Evolutionary conservation across 2,113 vertebrate species (phyloP), one percentile per base, ranked within the genome.

Genomic region (Taurulus bubalis): DNA sequence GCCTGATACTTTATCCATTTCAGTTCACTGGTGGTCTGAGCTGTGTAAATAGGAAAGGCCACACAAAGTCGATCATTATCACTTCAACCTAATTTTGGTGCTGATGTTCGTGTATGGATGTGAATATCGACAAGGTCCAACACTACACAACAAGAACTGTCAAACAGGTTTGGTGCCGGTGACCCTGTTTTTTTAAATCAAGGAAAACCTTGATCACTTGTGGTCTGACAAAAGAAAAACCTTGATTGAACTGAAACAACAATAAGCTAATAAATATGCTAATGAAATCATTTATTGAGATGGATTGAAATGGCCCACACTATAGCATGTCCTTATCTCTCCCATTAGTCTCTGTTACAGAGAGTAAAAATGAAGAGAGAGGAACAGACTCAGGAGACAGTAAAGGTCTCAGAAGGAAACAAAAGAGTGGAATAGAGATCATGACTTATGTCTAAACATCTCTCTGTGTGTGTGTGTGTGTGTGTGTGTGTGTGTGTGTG

Each of bases 311-410:
- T 55, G 65, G 8, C 53, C 47, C 49, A 51, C 22, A 30, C 40
- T 7, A 65, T 55, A 71, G 66, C 51, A 28, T 24, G 53, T 53
- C 51, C 53, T 71, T 76, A 49, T 40, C 55, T 47, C 70, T 32
- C 15, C 42, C 51, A 87, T 82, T 90, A 81, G 26, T 87, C 65
- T 80, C 45, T 75, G 59, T 87, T 51, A 59, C 28, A 62, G 34
- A 70, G 40, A 63, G 15, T 42, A 75, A 26, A n/a, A 74, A 24
- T 26, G 9, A 38, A 47, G 26, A 32, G 7, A 47, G 26, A 68
- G 51, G 64, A 77, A 38, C 26, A 36, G 24, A 56, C 45, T 20
- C 6, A 7, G 18, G 26, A 36, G 62, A 80, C 28, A 73, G 55
- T 11, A 45, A 74, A 77, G 63, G 53, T 53, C 66, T 62, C 9